phyloP scores from a whole-genome alignment of 2,113 vertebrate species.

The Plotosus lineatus region DNA sequence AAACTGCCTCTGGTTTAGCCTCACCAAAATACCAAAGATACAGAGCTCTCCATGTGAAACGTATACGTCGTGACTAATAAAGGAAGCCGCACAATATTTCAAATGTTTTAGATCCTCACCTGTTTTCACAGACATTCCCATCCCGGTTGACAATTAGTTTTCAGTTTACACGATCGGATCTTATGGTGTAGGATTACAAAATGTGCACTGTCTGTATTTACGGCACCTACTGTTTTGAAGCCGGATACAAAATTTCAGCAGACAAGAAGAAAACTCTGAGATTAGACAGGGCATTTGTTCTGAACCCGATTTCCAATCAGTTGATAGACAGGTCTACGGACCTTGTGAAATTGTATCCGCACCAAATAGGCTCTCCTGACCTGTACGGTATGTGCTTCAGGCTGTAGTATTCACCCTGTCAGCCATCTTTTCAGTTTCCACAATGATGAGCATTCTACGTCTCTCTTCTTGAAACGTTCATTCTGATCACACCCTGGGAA shows the following conservation, averaged over 20 bases:
- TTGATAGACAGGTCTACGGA: conserved; percentile 3
- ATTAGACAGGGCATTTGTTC: background rate
- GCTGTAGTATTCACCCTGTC: conserved; percentile 30
- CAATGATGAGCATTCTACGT: conserved; percentile 15
- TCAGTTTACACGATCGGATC: conserved; percentile 27
- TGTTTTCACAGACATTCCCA: background rate
- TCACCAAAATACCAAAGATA: conserved; percentile 3
- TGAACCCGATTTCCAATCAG: background rate
- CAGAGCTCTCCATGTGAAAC: background rate
- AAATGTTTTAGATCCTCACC: background rate
- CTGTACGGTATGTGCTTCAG: conserved; percentile 9
- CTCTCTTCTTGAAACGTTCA: background rate
- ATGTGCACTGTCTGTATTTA: conserved; percentile 8
- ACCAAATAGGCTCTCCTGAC: conserved; percentile 18
- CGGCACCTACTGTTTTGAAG: background rate
- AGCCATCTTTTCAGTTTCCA: conserved; percentile 30
- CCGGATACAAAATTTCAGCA: background rate
- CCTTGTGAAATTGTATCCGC: conserved; percentile 24
- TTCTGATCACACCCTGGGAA: background rate
- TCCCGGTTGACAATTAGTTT: conserved; percentile 22
- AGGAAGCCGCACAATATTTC: background rate
- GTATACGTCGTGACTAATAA: background rate
- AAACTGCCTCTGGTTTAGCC: conserved; percentile 2
- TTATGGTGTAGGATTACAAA: conserved; percentile 24
- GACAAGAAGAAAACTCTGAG: background rate